Evolutionary conservation across 2,888 invertebrate species (phyloP), one percentile per base, ranked within the genome.

Genomic region (Hydraecia micacea): DNA sequence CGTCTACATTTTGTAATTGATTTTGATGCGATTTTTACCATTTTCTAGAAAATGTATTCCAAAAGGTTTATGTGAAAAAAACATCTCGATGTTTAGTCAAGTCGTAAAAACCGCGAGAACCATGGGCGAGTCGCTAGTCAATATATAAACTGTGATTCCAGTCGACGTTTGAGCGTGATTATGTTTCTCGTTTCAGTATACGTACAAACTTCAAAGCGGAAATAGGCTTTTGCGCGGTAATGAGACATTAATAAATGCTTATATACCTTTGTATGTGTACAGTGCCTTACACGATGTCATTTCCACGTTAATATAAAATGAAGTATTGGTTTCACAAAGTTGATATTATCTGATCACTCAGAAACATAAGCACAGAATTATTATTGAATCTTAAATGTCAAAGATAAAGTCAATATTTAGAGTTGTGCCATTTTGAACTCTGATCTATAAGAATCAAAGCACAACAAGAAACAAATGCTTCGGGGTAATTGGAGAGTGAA

Each of bases 151-250:
- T 52, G 66, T 77, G 58, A 81, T 84, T 60, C 70, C 63, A 68
- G 67, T 72, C 72, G 68, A 74, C 58, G 55, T 80, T 76, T 55
- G 65, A 75, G 62, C 66, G 46, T 80, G 79, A 88, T 86, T 86
- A 80, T 74, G 69, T 70, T 78, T 66, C 67, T 11, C 62, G 49
- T 75, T 65, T 67, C 74, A 60, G 71, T 78, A 65, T 79, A n/a
- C n/a, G n/a, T n/a, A 75, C 71, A 79, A 80, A 87, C 80, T 79
- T 87, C 87, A 84, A 87, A 86, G 80, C 66, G 68, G 60, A 76
- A 81, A 76, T 75, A 79, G 69, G 79, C 84, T 77, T 75, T 73
- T 39, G 63, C 63, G 75, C 36, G 39, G 46, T 84, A 84, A 84
- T 84, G 87, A 75, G 75, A 77, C 79, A 76, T 84, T 81, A 78